Evolutionary conservation across 2,797 vertebrate species (phyloP), one percentile per base, ranked within the genome.

Genomic region (Phataginus tetradactyla): DNA sequence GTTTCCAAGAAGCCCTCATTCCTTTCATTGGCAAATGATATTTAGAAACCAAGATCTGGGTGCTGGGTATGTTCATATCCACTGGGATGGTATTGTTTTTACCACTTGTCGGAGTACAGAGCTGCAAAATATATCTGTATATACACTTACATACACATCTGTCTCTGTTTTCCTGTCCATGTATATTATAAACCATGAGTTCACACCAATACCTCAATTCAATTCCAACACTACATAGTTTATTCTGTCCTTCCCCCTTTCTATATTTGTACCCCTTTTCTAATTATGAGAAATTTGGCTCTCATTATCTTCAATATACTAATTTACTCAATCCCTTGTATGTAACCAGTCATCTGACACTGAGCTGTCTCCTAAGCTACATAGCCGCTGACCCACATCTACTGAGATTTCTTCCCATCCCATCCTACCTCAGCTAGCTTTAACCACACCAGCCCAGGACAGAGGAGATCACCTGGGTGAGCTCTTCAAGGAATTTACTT

Each of bases 41-140:
- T 83, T 93, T 93, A 93, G 96, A 78, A 78, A 93, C n/a, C 37
- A 91, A 72, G 61, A 53, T 81, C 53, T 39, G 27, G 2, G 7
- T 63, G 55, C 49, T 87, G 4, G 49, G 7, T 55, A 37, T 91
- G 84, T 25, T 72, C 29, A 27, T 27, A 49, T 32, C 45, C 32
- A 7, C 66, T 53, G 15, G 21, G 51, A 37, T 68, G 13, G 68
- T 61, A 42, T 11, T 75, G 32, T 42, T 88, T 91, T 83, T 71
- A n/a, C 15, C 49, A 18, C 20, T 34, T 86, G 7, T 72, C n/a
- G n/a, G 8, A 23, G 34, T 61, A 42, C 20, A n/a, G 18, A 88
- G 39, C 7, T 49, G 20, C 32, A 37, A 64, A 34, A 66, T 88
- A 15, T 34, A 27, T 79, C 49, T 66, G 37, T 57, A 6, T 27